phyloP scores from a whole-genome alignment of 2,888 invertebrate species.

The Agonum fuliginosum region DNA sequence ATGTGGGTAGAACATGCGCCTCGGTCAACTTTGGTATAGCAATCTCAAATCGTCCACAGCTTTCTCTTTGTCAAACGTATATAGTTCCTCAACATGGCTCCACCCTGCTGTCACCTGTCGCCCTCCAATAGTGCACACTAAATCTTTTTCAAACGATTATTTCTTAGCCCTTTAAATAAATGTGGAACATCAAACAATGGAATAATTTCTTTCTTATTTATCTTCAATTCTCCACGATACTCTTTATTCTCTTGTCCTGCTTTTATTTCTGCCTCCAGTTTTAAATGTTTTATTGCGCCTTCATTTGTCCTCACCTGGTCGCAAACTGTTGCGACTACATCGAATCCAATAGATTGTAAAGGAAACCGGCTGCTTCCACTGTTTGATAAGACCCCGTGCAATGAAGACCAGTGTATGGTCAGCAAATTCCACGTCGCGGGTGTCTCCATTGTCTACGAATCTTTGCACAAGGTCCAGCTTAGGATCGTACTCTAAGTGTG shows the following conservation, averaged over 20 bases:
- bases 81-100: too few species aligned
- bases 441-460: not conserved
- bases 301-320: not conserved
- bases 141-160: not conserved
- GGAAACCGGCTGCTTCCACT: not conserved
- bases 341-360: not conserved
- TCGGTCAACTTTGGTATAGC: not conserved
- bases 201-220: not conserved
- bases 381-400: constrained; percentile 65
- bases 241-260: too few species aligned
- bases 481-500: not conserved
- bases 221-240: too few species aligned
- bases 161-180: not conserved
- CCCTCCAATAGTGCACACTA: not conserved
- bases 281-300: not conserved
- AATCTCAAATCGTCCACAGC: not conserved
- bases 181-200: not conserved
- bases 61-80: too few species aligned
- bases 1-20: not conserved
- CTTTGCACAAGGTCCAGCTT: not conserved
- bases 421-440: not conserved
- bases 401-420: constrained; percentile 15
- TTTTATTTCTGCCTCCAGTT: not conserved
- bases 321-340: too few species aligned
- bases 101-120: not conserved